Conservation (phyloP, 2,797 vertebrate genomes). For the Amniataba percoides region DNA sequence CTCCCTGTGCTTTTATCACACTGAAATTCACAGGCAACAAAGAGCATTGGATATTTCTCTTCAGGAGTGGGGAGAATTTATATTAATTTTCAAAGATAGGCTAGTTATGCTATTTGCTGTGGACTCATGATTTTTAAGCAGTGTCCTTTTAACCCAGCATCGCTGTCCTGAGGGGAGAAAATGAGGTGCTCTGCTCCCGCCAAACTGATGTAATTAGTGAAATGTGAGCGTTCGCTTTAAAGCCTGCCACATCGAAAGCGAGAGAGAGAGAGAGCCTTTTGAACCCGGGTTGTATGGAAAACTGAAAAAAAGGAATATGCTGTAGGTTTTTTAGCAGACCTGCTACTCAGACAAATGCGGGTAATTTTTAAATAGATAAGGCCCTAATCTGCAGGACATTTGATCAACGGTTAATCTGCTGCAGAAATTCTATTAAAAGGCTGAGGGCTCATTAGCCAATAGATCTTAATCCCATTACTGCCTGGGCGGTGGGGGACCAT, state of each 20-base stretch:
- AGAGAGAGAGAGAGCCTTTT: neutral
- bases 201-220: conserved; percentile 59
- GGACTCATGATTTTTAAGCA: conserved; percentile 44
- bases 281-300: conserved; percentile 13
- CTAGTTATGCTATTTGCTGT: conserved; percentile 53
- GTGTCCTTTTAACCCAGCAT: conserved; percentile 55
- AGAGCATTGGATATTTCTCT: conserved; percentile 70
- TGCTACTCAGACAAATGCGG: conserved; percentile 57
- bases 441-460: conserved; percentile 85
- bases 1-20: conserved; percentile 61
- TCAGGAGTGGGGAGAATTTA: conserved; percentile 50
- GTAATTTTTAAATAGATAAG: conserved; percentile 74
- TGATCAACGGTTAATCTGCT: conserved; percentile 84
- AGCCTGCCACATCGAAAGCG: conserved; percentile 5
- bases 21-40: conserved; percentile 68
- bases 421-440: conserved; percentile 84
- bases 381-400: conserved; percentile 79
- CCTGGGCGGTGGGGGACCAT: conserved; percentile 68
- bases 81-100: conserved; percentile 53
- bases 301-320: neutral
- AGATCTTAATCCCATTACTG: conserved; percentile 87
- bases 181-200: conserved; percentile 46
- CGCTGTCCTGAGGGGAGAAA: conserved; percentile 39
- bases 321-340: conserved; percentile 15
- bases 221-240: conserved; percentile 40